Base-by-base conservation (phyloP, 2,888 invertebrate species). In the Chymomyza fuscimana region DNA sequence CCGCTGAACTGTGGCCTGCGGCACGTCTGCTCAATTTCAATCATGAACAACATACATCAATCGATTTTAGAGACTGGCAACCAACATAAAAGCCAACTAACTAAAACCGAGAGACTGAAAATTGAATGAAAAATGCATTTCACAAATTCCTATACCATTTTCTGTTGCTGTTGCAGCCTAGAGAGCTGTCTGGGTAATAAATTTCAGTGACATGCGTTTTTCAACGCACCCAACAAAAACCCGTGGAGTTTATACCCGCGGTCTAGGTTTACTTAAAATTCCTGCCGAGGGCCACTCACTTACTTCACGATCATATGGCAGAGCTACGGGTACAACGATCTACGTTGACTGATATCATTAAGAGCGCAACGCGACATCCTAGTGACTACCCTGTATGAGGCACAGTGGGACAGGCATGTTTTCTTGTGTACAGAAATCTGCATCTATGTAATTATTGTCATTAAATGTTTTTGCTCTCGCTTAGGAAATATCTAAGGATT, bases 201-300 rank as follows among this genome's bases (percentile, higher is more conserved):
- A 86, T 86, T 86, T 76, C 82, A 88, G 87, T 86, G 86, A 86
- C 86, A 87, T 88, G 88, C 86, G 79, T 87, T 88, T 86, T 86
- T 82, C 87, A 81, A 86, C 88, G 60, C 60, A n/a, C 60, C 32
- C 60, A 46, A 5, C 32, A 32, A 32, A 22, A 16, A 54, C 7
- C 16, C 54, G 54, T 16, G 15, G 76, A 83, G 83, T 83, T 32
- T 32, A 46, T 12, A 86, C 86, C 86, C 83, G 83, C 83, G 88
- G 86, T 79, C 80, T 79, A 86, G 80, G 79, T 83, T 83, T 74
- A 82, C 88, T 87, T 80, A 76, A 80, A 73, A 83, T 83, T 16
- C 58, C 22, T 22, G 58, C 58, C 22, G 9, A 12, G 7, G 16
- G n/a, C 22, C 54, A 9, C 87, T 80, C 87, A 78, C 59, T 70